Evolutionary conservation across 2,797 vertebrate species (phyloP).

Genomic region (Girardinus metallicus): DNA sequence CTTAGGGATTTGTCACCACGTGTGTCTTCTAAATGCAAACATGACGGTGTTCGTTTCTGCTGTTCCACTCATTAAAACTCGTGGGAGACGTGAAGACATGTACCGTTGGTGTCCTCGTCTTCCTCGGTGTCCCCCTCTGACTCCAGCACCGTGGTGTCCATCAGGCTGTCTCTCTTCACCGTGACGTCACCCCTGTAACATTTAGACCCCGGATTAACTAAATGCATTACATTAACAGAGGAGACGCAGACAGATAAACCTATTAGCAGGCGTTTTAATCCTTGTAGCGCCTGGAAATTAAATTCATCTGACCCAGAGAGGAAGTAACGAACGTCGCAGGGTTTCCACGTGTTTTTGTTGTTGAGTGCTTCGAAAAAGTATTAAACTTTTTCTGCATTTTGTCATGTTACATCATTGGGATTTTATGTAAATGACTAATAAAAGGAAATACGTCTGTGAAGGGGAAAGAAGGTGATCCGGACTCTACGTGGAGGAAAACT

Average conservation of each 20-base stretch:
- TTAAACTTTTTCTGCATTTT: neutral
- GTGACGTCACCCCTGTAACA: slow-evolving; percentile 81
- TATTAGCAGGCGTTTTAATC: slow-evolving; percentile 24
- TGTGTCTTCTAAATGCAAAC: slow-evolving; percentile 39
- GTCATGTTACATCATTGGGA: neutral
- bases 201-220: slow-evolving; percentile 46
- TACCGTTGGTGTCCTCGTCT: slow-evolving; percentile 72
- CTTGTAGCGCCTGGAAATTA: slow-evolving; percentile 22
- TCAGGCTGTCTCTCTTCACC: slow-evolving; percentile 70
- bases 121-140: slow-evolving; percentile 80
- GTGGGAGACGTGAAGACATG: slow-evolving; percentile 22
- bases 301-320: slow-evolving; percentile 33
- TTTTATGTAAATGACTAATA: neutral
- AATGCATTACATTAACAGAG: slow-evolving; percentile 23
- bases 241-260: slow-evolving; percentile 22
- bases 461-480: neutral
- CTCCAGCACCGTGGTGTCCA: slow-evolving; percentile 73
- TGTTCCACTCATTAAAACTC: slow-evolving; percentile 24
- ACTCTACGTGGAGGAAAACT: neutral
- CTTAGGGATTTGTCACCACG: slow-evolving; percentile 33
- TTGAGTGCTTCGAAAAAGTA: neutral
- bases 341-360: neutral
- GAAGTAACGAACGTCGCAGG: neutral
- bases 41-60: slow-evolving; percentile 12
- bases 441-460: neutral